These are phyloP conservation scores for Helleia helle DNA, from an alignment of 2,888 invertebrate species.

Conservation along the genomic window DNA sequence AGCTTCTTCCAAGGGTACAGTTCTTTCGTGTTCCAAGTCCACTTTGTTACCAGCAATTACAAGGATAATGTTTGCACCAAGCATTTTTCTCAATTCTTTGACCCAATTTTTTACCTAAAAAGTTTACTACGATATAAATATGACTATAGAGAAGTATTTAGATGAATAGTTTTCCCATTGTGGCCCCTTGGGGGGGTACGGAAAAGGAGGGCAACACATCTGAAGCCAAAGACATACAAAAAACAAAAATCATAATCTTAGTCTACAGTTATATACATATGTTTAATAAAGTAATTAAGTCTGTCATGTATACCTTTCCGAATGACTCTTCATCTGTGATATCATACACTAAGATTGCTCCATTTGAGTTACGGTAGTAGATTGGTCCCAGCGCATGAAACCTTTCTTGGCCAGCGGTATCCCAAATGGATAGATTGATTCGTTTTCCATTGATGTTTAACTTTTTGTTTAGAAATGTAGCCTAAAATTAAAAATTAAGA, in stretches of 20 bases:
- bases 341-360: constrained; percentile 97
- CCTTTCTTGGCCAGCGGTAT: constrained; percentile 98
- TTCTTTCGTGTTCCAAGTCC: constrained; percentile 93
- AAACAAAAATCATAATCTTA: no score
- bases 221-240: no score
- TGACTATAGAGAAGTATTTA: no score
- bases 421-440: constrained; percentile 96
- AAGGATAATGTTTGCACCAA: constrained; percentile 92
- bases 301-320: constrained; percentile 91
- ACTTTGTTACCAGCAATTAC: constrained; percentile 98
- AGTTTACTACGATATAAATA: no score
- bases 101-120: constrained; percentile 96
- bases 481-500: constrained; percentile 71
- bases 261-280: no score
- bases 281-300: no score
- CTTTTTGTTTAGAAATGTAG: constrained; percentile 96
- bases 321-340: constrained; percentile 98
- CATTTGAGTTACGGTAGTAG: constrained; percentile 97
- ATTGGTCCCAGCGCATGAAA: constrained; percentile 98
- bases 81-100: constrained; percentile 95
- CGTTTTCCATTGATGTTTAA: constrained; percentile 91
- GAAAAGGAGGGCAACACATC: no score
- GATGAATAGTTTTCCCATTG: no score
- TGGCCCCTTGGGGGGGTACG: no score
- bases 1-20: constrained; percentile 88